Evolutionary conservation across 2,888 invertebrate genomes (phyloP).

Genomic region (Ypsolopha scabrella): DNA sequence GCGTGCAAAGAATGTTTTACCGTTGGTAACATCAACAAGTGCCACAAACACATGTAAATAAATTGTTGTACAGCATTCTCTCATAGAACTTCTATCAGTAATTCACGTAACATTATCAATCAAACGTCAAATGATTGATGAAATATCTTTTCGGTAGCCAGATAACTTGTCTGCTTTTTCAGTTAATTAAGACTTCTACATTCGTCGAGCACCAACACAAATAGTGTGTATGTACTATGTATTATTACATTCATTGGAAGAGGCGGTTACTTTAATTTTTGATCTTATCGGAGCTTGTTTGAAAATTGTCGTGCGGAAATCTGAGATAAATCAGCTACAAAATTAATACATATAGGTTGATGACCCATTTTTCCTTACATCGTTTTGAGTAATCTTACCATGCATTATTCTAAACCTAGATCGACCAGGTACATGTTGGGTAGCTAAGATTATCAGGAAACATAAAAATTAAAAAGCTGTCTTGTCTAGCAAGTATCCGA

Average conservation of each 20-base stretch:
- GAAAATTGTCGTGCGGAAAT: not conserved
- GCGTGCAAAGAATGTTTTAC: constrained; percentile 19
- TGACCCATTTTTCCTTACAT: not conserved
- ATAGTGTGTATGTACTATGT: not conserved
- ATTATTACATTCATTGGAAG: not conserved
- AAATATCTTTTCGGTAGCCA: constrained; percentile 62
- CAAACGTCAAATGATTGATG: constrained; percentile 62
- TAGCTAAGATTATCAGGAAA: no score
- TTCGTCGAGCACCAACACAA: constrained; percentile 20
- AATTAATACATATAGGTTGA: not conserved
- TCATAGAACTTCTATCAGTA: constrained; percentile 63
- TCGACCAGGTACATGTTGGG: no score
- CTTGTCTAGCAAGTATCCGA: no score
- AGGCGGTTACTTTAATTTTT: not conserved
- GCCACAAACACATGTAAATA: constrained; percentile 66
- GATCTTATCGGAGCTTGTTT: constrained; percentile 2
- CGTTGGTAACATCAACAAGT: constrained; percentile 62
- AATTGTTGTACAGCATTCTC: constrained; percentile 56
- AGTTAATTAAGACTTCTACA: constrained; percentile 61
- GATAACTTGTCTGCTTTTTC: constrained; percentile 59
- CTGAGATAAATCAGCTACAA: not conserved
- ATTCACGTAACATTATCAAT: constrained; percentile 67
- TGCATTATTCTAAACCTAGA: not conserved
- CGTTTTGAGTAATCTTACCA: not conserved
- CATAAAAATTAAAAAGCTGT: no score